phyloP scores from a whole-genome alignment of 2,797 vertebrate genomes.

The Lindbergichthys nudifrons region DNA sequence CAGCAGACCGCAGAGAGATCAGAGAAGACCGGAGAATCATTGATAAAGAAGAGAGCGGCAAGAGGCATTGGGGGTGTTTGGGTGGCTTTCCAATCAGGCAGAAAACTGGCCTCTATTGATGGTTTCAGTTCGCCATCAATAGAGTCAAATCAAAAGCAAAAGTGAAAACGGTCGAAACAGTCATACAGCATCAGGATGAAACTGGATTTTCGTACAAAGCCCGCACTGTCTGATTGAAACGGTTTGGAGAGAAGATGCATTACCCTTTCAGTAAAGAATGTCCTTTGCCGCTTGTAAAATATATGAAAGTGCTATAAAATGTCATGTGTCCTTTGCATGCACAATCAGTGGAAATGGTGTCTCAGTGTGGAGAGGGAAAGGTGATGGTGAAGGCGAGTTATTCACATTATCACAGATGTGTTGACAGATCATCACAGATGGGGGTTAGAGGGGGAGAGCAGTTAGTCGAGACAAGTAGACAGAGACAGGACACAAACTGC shows the following conservation, averaged over 20 bases:
- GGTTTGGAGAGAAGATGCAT: conserved; percentile 71
- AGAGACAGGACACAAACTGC: conserved; percentile 46
- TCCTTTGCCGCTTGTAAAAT: conserved; percentile 89
- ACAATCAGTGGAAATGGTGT: conserved; percentile 45
- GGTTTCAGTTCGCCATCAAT: conserved; percentile 50
- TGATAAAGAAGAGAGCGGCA: conserved; percentile 27
- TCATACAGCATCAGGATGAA: conserved; percentile 62
- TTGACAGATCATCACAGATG: conserved; percentile 38
- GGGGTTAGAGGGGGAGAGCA: conserved; percentile 52
- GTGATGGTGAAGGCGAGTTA: conserved; percentile 46
- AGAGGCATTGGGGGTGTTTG: conserved; percentile 18
- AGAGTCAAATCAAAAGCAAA: conserved; percentile 56
- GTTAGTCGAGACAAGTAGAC: conserved; percentile 51
- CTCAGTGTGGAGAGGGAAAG: conserved; percentile 38
- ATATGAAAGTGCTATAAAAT: conserved; percentile 79
- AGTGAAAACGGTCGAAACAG: conserved; percentile 34
- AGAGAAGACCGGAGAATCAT: conserved; percentile 26
- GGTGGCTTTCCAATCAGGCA: conserved; percentile 51
- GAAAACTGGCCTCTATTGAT: conserved; percentile 63
- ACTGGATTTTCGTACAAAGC: conserved; percentile 49
- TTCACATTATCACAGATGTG: conserved; percentile 48
- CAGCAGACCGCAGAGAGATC: conserved; percentile 52
- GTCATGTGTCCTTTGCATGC: conserved; percentile 60
- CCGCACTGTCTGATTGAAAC: conserved; percentile 53
- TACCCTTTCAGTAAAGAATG: conserved; percentile 89